Percentiles rank a stretch among this genome's conserved stretches.
Conservation (phyloP, 2,113 vertebrate genomes). For the Nerophis lumbriciformis region DNA sequence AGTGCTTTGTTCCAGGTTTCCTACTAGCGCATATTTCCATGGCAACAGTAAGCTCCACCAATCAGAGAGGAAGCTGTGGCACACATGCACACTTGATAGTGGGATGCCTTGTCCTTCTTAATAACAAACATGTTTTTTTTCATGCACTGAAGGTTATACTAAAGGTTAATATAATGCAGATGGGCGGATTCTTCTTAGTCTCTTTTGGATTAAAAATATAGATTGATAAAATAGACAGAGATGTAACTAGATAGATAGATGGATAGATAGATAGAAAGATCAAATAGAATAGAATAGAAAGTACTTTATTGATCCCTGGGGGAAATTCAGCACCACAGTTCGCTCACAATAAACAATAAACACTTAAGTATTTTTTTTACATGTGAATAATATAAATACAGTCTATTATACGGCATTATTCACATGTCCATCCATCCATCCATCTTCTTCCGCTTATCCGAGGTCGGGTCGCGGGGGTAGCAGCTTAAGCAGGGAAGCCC, state of each 20-base stretch:
- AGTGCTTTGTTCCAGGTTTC: conserved; percentile 1
- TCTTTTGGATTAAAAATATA: too few relatives aligned
- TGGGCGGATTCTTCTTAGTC: neutral
- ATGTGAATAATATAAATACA: too few relatives aligned
- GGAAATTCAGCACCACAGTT: too few relatives aligned
- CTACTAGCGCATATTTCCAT: neutral
- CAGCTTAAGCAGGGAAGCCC: too few relatives aligned
- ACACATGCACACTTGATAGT: neutral
- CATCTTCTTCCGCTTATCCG: too few relatives aligned
- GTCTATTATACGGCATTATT: too few relatives aligned
- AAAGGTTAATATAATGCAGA: neutral
- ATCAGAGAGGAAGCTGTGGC: neutral
- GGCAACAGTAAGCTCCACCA: conserved; percentile 1
- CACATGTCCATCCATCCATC: too few relatives aligned
- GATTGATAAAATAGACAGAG: neutral
- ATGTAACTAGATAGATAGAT: neutral
- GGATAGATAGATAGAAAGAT: neutral
- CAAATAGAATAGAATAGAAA: too few relatives aligned
- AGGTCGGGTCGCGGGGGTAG: too few relatives aligned
- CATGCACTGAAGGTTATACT: neutral
- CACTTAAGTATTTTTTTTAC: too few relatives aligned
- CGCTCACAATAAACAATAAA: too few relatives aligned
- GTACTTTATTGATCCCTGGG: too few relatives aligned
- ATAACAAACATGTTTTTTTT: neutral
- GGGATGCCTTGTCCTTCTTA: neutral